Evolutionary conservation across 53 echinoderm and acorn worm genomes (phyloP), one percentile per base, ranked within the genome.

Genomic region (Stichopus horrens): DNA sequence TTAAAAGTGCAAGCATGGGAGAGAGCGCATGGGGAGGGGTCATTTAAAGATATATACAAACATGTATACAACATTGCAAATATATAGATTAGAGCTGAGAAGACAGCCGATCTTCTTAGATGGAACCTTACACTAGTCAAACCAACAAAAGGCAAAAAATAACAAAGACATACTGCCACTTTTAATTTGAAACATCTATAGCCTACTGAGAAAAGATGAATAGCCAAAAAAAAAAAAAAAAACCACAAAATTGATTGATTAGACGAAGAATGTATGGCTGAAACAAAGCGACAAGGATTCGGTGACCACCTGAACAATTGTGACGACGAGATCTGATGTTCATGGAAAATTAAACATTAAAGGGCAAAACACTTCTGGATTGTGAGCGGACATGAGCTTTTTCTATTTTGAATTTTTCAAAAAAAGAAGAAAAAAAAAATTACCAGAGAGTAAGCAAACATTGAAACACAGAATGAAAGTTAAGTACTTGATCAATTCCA

Each of bases 191-290:
- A 37, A 37, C 37, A 37, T 37, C 37, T 37, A 37, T 37, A 37
- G 37, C 37, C 37, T 37, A 37, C 37, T 37, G 37, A 37, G 37
- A 37, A 37, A 37, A 2, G 37, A 37, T 37, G 37, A 37, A 37
- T 37, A 37, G 37, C 37, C 0, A 37, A 37, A 37, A 37, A 37
- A 2, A 37, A 37, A 37, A 37, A n/a, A 67, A 14, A 11, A 67
- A 67, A 67, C 51, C 23, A 76, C 77, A 53, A 76, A 76, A 23
- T 76, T 76, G 52, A 76, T 54, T 54, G 13, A 76, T 54, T 54
- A 23, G 9, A 23, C 75, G 3, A 51, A 21, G 16, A 76, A 76
- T 51, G 54, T 54, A 76, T 76, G 77, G 52, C 77, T 76, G 71
- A 20, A 37, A 71, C 71, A 76, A 51, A 76, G 77, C 13, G 77